Conservation (phyloP, 2,113 vertebrate species). For the Phalacrocorax carbo region DNA sequence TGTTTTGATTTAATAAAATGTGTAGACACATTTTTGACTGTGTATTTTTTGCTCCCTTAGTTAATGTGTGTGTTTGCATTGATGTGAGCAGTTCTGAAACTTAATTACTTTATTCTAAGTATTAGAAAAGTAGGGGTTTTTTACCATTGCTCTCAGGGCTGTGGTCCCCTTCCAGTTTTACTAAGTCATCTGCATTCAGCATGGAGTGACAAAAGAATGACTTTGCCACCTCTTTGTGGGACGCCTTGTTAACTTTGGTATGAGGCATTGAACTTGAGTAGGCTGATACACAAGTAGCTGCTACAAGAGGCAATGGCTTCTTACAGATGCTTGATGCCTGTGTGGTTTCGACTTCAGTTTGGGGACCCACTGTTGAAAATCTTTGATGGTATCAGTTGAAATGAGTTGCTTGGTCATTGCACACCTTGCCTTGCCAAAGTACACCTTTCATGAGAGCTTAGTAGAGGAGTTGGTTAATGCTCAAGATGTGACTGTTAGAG, state of each 20-base stretch:
- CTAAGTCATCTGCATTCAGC: background rate
- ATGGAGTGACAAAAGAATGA: background rate
- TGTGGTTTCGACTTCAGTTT: background rate
- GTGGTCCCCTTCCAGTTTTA: background rate
- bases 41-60: background rate
- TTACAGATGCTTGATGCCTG: background rate
- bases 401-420: background rate
- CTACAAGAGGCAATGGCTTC: background rate
- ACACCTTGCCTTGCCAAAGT: background rate
- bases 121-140: background rate
- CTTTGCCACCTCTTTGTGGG: background rate
- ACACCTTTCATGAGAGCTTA: background rate
- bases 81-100: background rate
- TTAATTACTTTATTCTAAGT: background rate
- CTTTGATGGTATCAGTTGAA: background rate
- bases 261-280: background rate
- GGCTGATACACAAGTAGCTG: background rate
- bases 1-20: background rate
- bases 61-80: background rate
- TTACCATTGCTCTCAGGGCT: background rate
- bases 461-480: background rate
- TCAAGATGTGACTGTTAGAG: background rate
- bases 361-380: background rate
- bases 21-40: background rate
- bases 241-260: background rate